These are phyloP conservation scores for Isichthys henryi DNA, from an alignment of 2,113 vertebrate species.

Conservation along the genomic window DNA sequence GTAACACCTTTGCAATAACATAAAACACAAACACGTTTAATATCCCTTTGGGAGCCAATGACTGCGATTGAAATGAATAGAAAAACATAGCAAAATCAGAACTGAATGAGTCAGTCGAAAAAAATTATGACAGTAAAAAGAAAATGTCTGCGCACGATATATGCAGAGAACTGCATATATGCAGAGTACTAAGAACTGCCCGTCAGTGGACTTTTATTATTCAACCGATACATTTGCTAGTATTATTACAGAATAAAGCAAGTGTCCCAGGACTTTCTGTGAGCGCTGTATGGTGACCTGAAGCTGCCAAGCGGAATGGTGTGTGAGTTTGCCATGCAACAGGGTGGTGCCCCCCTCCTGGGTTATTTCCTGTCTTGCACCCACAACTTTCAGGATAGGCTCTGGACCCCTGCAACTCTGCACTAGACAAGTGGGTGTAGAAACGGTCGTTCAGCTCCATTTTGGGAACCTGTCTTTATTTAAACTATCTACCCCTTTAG, in stretches of 20 bases:
- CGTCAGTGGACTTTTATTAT: background rate
- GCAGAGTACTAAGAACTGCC: background rate
- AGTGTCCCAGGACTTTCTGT: background rate
- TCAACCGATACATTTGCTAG: too few species aligned
- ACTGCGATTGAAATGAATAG: background rate
- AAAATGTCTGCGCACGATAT: background rate
- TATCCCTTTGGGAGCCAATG: background rate
- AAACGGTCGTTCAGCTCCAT: background rate
- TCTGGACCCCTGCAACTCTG: background rate
- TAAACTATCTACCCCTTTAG: background rate
- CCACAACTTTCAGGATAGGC: too few species aligned
- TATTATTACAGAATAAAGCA: too few species aligned
- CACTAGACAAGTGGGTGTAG: background rate
- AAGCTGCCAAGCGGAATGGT: too few species aligned
- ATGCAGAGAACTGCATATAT: too few species aligned
- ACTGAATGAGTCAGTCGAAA: background rate
- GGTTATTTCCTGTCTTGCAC: background rate
- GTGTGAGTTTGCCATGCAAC: background rate
- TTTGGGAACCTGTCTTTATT: background rate
- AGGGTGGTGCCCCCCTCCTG: background rate
- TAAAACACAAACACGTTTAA: background rate
- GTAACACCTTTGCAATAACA: background rate
- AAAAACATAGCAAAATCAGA: background rate
- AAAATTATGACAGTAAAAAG: background rate
- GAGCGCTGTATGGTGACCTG: too few species aligned